Evolutionary conservation across 2,113 vertebrate species (phyloP), one percentile per base, ranked within the genome.

Genomic region (Herpailurus yagouaroundi): DNA sequence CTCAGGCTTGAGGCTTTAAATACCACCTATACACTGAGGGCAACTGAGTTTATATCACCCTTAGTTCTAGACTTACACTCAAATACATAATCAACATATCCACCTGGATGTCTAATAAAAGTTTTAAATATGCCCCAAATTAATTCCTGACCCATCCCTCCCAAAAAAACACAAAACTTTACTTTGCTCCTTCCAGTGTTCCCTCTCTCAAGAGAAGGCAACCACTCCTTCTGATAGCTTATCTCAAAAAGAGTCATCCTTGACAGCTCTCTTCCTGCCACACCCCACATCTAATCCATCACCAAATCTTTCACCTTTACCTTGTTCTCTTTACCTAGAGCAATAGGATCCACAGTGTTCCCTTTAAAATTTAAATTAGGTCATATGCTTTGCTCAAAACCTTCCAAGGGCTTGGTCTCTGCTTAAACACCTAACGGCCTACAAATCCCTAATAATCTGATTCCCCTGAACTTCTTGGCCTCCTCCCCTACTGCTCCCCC

Each of bases 281-380:
- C 7, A 95, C 0, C 8, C 14, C 41, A 87, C 55, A 84, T 81
- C 19, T 55, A 77, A 89, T 41, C 66, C 25, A 80, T 82, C 45
- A 92, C 52, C 69, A 96, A 84, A 85, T 55, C 9, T 50, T 92
- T 93, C 88, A 83, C 48, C 8, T 93, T 76, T 87, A 82, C 63
- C 52, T 84, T 76, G 29, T 33, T 60, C 4, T 89, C 50, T 76
- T 89, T 77, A 77, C 41, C 14, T 77, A 48, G 27, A 48, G 45
- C 74, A 96, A 84, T 0, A 91, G n/a, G 57, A 89, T 79, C 31
- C 48, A 73, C 10, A 63, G 25, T 50, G 14, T 63, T 94, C 69
- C 27, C 80, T 79, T 76, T 88, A 69, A 93, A 94, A 89, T 96
- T 48, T 80, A 77, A 71, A 71, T 80, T 82, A 97, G 11, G 41